phyloP scores from a whole-genome alignment of 1,140 invertebrate genomes.

The Alviniconcha marisindica region DNA sequence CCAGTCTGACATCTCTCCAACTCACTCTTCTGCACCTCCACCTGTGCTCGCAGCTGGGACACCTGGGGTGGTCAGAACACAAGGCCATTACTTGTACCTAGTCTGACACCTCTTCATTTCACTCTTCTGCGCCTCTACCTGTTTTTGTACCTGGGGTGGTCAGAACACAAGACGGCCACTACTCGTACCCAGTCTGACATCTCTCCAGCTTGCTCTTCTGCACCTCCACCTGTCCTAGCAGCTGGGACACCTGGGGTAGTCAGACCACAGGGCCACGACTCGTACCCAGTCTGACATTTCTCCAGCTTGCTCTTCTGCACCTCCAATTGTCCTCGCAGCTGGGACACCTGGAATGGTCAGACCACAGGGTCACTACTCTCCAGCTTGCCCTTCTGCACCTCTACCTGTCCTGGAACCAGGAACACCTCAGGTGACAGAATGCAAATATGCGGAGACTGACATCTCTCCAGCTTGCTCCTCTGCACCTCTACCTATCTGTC shows the following conservation, averaged over 20 bases:
- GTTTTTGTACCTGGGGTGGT: conserved; percentile 34
- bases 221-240: conserved; percentile 38
- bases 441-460: neutral
- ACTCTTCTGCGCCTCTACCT: conserved; percentile 33
- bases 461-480: neutral
- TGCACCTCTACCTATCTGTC: conserved; percentile 40
- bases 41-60: conserved; percentile 30
- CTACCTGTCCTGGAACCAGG: conserved; percentile 32
- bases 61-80: too few species aligned
- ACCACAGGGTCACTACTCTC: too few species aligned
- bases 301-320: too few species aligned
- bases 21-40: conserved; percentile 29
- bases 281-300: neutral
- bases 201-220: conserved; percentile 1
- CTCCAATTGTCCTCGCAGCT: conserved; percentile 34
- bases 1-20: neutral
- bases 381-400: too few species aligned
- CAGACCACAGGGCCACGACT: too few species aligned
- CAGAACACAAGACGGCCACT: too few species aligned
- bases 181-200: neutral
- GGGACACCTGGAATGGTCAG: too few species aligned
- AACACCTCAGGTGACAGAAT: too few species aligned
- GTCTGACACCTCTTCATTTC: neutral
- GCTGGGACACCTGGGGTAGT: conserved; percentile 33
- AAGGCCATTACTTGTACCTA: neutral